phyloP scores from a whole-genome alignment of 1,140 invertebrate genomes.

The Ditylenchus dipsaci region DNA sequence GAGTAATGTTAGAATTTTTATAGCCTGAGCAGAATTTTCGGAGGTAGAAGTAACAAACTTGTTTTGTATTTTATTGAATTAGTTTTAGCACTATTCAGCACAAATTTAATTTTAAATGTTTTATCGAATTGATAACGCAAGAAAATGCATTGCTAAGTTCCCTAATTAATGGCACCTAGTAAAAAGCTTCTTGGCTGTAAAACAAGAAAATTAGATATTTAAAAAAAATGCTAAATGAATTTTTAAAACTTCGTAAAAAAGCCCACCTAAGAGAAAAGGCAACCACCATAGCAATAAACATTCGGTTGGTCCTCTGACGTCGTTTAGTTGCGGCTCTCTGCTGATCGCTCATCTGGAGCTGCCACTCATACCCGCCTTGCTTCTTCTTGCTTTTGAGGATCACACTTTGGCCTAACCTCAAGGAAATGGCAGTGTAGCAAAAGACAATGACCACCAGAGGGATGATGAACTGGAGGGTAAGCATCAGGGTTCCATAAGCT shows the following conservation, averaged over 20 bases:
- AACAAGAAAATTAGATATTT: too few species aligned
- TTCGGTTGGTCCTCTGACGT: constrained; percentile 55
- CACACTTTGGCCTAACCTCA: constrained; percentile 50
- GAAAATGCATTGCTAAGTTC: too few species aligned
- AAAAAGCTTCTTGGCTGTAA: too few species aligned
- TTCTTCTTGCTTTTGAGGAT: constrained; percentile 47
- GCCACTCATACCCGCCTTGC: constrained; percentile 36
- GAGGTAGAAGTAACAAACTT: too few species aligned
- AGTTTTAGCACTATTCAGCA: too few species aligned
- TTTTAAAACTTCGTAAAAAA: background rate
- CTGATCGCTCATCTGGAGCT: constrained; percentile 44
- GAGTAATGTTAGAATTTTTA: too few species aligned
- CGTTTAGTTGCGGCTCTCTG: constrained; percentile 51
- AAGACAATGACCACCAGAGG: constrained; percentile 51
- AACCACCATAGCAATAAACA: constrained; percentile 55
- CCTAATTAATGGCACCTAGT: too few species aligned
- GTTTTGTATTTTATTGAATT: too few species aligned
- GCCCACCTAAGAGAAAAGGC: constrained; percentile 22
- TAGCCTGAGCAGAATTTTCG: too few species aligned
- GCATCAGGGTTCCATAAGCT: constrained; percentile 49
- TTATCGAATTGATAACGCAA: too few species aligned
- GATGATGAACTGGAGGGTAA: constrained; percentile 53
- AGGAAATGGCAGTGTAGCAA: constrained; percentile 54
- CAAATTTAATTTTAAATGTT: too few species aligned
- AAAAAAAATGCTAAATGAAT: too few species aligned